A percentile compares a stretch with the other conserved stretches of the same genome.
phyloP scores from a whole-genome alignment of 1,140 invertebrate species.

The Dreissena rostriformis region DNA sequence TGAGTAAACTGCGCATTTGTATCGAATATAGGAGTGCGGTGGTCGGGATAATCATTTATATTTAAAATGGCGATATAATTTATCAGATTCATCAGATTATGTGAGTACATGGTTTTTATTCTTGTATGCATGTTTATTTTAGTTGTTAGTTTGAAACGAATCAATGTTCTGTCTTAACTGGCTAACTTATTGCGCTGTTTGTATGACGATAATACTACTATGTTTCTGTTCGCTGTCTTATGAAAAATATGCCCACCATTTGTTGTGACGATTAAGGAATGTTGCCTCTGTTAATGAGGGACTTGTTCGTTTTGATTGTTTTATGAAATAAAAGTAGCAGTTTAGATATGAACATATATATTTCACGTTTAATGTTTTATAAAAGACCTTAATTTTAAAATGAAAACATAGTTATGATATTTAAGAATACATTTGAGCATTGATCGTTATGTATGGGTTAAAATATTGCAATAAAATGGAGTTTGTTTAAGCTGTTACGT shows the following conservation, averaged over 20 bases:
- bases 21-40: too few species aligned
- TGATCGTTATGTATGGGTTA: not conserved
- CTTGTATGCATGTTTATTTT: too few species aligned
- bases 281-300: not conserved
- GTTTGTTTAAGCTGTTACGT: not conserved
- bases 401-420: not conserved
- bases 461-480: not conserved
- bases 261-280: not conserved
- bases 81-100: too few species aligned
- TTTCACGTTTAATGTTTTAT: not conserved
- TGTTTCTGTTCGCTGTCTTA: not conserved
- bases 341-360: not conserved
- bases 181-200: not conserved
- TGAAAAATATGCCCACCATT: not conserved
- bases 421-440: not conserved
- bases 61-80: too few species aligned
- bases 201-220: not conserved
- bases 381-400: too few species aligned
- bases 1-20: too few species aligned
- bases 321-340: not conserved
- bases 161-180: too few species aligned
- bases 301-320: not conserved
- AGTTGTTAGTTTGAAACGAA: too few species aligned
- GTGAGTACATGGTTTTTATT: too few species aligned
- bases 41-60: too few species aligned